Evolutionary conservation across 2,888 invertebrate genomes (phyloP).

Genomic region (Melieria crassipennis): DNA sequence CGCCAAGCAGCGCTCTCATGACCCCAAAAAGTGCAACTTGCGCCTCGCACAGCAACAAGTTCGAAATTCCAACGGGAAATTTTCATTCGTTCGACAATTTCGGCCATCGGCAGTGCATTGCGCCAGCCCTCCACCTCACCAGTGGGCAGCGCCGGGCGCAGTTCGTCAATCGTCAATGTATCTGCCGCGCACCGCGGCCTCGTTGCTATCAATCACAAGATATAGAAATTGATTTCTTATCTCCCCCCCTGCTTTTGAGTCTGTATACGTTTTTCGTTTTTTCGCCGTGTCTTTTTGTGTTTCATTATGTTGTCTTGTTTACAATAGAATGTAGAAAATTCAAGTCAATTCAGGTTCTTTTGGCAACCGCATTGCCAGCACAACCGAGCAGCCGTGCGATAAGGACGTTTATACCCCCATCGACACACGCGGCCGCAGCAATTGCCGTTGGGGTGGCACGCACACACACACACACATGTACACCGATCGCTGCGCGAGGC

Average conservation of each 20-base stretch:
- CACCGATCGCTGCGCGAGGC: not conserved
- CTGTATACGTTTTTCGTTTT: not conserved
- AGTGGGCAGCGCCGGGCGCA: no score
- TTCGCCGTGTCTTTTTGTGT: not conserved
- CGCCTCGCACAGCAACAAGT: conserved; percentile 23
- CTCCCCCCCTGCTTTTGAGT: not conserved
- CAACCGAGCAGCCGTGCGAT: no score
- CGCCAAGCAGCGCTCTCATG: not conserved
- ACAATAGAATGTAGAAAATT: not conserved
- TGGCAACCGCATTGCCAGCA: no score
- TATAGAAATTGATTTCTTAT: conserved; percentile 3
- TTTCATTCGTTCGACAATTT: not conserved
- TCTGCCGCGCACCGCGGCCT: no score
- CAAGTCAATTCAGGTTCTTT: no score
- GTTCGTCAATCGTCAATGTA: no score
- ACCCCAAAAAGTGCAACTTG: not conserved
- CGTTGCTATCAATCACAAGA: not conserved
- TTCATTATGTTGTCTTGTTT: not conserved
- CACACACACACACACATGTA: not conserved
- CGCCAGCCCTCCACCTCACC: no score
- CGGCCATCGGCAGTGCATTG: no score
- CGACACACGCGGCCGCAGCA: not conserved
- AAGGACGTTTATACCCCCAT: not conserved
- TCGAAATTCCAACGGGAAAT: conserved; percentile 2
- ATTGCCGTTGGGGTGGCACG: not conserved